Percentiles rank a stretch among this genome's conserved stretches.
phyloP scores from a whole-genome alignment of 2,113 vertebrate genomes.

The Pollimyrus isidori region DNA sequence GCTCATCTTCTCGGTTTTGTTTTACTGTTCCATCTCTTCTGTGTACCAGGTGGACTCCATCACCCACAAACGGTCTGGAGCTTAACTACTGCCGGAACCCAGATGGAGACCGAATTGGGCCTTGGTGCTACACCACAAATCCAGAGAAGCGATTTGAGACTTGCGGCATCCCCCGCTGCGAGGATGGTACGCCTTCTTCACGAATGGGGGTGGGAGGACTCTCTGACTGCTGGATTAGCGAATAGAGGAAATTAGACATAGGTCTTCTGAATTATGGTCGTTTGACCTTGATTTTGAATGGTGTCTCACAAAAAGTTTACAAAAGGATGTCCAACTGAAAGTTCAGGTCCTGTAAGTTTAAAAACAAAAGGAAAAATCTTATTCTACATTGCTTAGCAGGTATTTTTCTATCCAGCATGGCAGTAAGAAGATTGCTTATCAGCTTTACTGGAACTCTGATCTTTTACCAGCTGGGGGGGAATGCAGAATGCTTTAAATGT shows the following conservation, averaged over 20 bases:
- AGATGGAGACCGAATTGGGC: slow-evolving; percentile 73
- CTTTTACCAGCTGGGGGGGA: background rate
- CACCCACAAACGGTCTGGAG: slow-evolving; percentile 72
- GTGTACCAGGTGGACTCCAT: slow-evolving; percentile 71
- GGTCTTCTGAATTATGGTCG: background rate
- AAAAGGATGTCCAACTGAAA: background rate
- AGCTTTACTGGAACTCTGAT: background rate
- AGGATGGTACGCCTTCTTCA: slow-evolving; percentile 61
- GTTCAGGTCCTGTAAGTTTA: background rate
- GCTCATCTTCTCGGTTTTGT: background rate
- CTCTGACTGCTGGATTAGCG: background rate
- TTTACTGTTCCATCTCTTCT: background rate
- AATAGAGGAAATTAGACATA: background rate
- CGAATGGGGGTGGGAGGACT: background rate
- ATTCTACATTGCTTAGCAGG: background rate
- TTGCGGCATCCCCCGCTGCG: slow-evolving; percentile 81
- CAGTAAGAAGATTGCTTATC: background rate
- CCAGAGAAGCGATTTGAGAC: slow-evolving; percentile 71
- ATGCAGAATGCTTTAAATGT: background rate
- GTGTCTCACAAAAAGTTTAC: background rate
- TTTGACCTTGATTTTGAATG: background rate
- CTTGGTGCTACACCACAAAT: slow-evolving; percentile 88
- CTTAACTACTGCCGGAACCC: slow-evolving; percentile 93
- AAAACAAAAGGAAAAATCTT: background rate
- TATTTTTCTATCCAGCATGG: background rate